These are phyloP conservation scores for Harpegnathos saltator DNA, from an alignment of 1,140 invertebrate genomes.

Conservation along the genomic window DNA sequence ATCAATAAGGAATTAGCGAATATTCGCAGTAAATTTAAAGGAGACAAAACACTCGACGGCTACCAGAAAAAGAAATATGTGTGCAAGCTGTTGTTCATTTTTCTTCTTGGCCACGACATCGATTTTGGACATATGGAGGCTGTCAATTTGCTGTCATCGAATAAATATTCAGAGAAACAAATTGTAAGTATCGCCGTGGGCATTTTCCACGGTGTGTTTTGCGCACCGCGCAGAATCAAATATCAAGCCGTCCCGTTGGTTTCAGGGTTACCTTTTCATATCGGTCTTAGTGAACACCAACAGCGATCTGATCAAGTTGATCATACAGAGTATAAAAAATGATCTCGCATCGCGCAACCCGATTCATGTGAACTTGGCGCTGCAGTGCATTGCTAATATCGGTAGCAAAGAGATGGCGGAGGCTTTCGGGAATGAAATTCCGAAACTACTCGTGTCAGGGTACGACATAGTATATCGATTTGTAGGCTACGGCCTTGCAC, in stretches of 20 bases:
- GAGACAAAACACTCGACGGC: slow-evolving; percentile 99
- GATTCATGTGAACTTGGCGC: slow-evolving; percentile 99
- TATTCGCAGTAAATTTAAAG: slow-evolving; percentile 99
- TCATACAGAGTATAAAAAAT: slow-evolving; percentile 99
- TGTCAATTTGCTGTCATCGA: slow-evolving; percentile 99
- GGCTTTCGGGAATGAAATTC: slow-evolving; percentile 99
- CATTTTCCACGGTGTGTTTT: not conserved
- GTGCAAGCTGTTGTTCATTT: slow-evolving; percentile 99
- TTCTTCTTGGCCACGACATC: slow-evolving; percentile 99
- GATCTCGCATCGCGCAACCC: slow-evolving; percentile 98
- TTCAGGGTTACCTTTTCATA: slow-evolving; percentile 99
- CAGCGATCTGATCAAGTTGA: slow-evolving; percentile 99
- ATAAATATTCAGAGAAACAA: slow-evolving; percentile 99
- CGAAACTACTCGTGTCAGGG: slow-evolving; percentile 98
- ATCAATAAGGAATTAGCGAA: slow-evolving; percentile 99
- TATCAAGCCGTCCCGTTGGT: slow-evolving; percentile 71
- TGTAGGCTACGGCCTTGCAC: not conserved
- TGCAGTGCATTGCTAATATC: slow-evolving; percentile 99
- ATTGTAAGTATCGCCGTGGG: slow-evolving; percentile 92
- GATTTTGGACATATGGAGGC: slow-evolving; percentile 99
- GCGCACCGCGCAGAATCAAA: not conserved
- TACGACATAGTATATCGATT: slow-evolving; percentile 83
- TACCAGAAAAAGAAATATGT: slow-evolving; percentile 99
- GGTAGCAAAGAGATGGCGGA: slow-evolving; percentile 99
- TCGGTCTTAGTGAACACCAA: slow-evolving; percentile 99